These are phyloP conservation scores for Piscicola geometra DNA, from an alignment of 2,888 invertebrate species.

Conservation along the genomic window DNA sequence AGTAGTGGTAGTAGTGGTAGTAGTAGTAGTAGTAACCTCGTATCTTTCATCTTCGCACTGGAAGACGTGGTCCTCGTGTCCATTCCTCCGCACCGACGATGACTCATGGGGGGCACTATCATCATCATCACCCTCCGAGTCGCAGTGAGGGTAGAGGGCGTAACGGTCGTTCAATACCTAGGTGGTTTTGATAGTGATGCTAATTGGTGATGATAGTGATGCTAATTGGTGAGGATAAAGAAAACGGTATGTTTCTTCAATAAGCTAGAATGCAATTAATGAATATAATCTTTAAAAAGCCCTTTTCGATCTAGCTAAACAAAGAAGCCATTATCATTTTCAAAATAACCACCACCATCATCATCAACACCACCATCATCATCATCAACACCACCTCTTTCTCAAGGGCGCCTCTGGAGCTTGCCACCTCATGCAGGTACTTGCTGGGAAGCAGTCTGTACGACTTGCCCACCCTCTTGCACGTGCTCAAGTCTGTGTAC, in stretches of 20 bases:
- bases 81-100: slow-evolving; percentile 1
- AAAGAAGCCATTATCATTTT: neutral
- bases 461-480: slow-evolving; percentile 31
- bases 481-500: slow-evolving; percentile 29
- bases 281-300: too few relatives aligned
- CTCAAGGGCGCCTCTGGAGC: slow-evolving; percentile 6
- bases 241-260: too few relatives aligned
- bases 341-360: neutral
- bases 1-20: slow-evolving; percentile 11
- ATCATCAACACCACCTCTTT: slow-evolving; percentile 7
- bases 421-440: slow-evolving; percentile 10
- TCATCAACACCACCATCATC: too few relatives aligned
- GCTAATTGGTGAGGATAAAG: too few relatives aligned
- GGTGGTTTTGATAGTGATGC: too few relatives aligned
- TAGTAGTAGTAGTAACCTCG: slow-evolving; percentile 22
- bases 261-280: too few relatives aligned
- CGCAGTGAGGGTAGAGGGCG: neutral
- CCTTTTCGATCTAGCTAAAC: too few relatives aligned
- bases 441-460: slow-evolving; percentile 32
- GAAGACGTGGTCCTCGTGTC: slow-evolving; percentile 34
- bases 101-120: neutral
- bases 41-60: slow-evolving; percentile 38
- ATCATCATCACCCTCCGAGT: slow-evolving; percentile 9
- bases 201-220: too few relatives aligned
- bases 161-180: slow-evolving; percentile 24